Evolutionary conservation across 92 coral and sea anemone species (phyloP).

Genomic region (Isaurus tuberculatus): DNA sequence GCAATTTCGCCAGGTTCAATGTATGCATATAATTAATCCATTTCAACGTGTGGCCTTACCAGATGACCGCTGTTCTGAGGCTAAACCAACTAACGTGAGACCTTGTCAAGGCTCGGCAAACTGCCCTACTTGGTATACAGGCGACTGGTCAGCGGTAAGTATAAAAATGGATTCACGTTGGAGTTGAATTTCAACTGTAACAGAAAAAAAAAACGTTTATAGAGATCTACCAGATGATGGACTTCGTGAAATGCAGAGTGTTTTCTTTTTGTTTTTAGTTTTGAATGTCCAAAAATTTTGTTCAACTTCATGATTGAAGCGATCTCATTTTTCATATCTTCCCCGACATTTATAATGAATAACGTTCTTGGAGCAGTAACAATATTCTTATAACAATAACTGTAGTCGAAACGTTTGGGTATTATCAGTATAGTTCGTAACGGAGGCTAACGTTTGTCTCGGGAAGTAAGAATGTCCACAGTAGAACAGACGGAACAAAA

Average conservation of each 20-base stretch:
- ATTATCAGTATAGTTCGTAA: too few relatives aligned
- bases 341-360: too few relatives aligned
- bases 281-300: too few relatives aligned
- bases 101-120: slow-evolving; percentile 58
- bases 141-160: slow-evolving; percentile 88
- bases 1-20: slow-evolving; percentile 92
- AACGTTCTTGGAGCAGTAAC: too few relatives aligned
- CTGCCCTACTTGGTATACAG: slow-evolving; percentile 84
- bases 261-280: too few relatives aligned
- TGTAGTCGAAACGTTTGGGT: too few relatives aligned
- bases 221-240: neutral
- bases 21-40: slow-evolving; percentile 72
- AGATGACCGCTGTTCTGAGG: slow-evolving; percentile 78
- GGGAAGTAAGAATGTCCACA: too few relatives aligned
- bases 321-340: too few relatives aligned
- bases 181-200: neutral
- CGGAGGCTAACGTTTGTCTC: too few relatives aligned
- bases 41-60: slow-evolving; percentile 75
- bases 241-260: slow-evolving; percentile 48
- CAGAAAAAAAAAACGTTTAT: neutral
- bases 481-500: too few relatives aligned
- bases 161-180: neutral
- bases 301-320: too few relatives aligned
- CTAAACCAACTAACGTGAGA: slow-evolving; percentile 70
- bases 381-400: too few relatives aligned